Base-by-base conservation (phyloP, 2,888 invertebrate species). In the Halictus quadricinctus region DNA sequence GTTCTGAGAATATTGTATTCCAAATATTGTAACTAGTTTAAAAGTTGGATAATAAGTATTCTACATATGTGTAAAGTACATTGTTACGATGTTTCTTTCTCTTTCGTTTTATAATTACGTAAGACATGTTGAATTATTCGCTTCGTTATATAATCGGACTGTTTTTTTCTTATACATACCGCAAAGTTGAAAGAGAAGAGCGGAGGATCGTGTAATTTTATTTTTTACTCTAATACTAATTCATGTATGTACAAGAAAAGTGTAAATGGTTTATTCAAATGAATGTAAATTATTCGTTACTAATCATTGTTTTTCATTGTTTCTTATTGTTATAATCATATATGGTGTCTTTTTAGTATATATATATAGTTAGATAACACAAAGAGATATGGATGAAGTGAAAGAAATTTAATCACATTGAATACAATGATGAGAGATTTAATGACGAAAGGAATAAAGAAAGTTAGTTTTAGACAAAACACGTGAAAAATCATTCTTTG, bases 381-480 rank as follows among this genome's bases (percentile, higher is more conserved):
- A 82, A 83, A 73, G 72, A 84, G 79, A 79, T 83, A 76, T 81
- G 84, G 83, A 85, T 80, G 82, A 86, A 73, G 72, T 78, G 66
- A 75, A 79, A 72, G 76, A 80, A 83, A 86, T 78, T 80, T 74
- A 76, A 84, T 88, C 75, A 83, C 82, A 90, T 90, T 88, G 89
- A 80, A 90, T 90, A 90, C 90, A 88, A 88, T 87, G 90, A 88
- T 82, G 85, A 88, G 77, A 79, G 81, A 76, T 85, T 83, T 88
- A 88, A 90, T 76, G 85, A 85, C 76, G 83, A 81, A 80, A 84
- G 79, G 79, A 90, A 90, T 90, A 90, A 90, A 90, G 82, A 89
- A 88, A 90, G 80, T 89, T 90, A 90, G 90, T 90, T 90, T 90
- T 90, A 90, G 89, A 90, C 64, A 83, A 84, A 86, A 46, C 21